These are phyloP conservation scores for Dipodomys ordii DNA, from an alignment of 2,113 vertebrate genomes.

Conservation along the genomic window DNA sequence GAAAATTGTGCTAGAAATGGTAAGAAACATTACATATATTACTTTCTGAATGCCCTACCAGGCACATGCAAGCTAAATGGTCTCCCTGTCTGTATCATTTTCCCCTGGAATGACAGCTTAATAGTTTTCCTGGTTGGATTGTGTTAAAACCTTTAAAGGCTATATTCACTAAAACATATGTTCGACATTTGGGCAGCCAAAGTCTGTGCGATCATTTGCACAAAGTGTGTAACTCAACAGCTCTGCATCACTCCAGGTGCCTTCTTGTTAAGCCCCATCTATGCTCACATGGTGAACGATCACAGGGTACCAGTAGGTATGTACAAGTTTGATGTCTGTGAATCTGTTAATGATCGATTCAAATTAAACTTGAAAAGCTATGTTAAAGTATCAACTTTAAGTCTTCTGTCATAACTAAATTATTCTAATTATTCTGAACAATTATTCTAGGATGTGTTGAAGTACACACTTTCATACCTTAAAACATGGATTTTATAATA, in stretches of 20 bases:
- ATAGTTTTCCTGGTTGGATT: slow-evolving; percentile 73
- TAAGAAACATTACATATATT: slow-evolving; percentile 9
- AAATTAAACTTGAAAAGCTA: neutral
- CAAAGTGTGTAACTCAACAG: neutral
- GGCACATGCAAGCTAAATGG: slow-evolving; percentile 40
- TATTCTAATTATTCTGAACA: neutral
- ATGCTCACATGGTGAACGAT: neutral
- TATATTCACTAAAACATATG: slow-evolving; percentile 79
- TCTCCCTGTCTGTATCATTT: slow-evolving; percentile 69
- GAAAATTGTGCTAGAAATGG: slow-evolving; percentile 24
- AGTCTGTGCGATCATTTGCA: slow-evolving; percentile 55
- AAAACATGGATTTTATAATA: slow-evolving; percentile 41
- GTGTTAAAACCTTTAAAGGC: slow-evolving; percentile 77
- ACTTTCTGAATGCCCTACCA: slow-evolving; percentile 48
- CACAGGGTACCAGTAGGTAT: neutral
- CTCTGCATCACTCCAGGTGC: neutral
- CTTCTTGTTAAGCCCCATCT: slow-evolving; percentile 47
- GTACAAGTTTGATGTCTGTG: neutral
- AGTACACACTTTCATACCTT: neutral
- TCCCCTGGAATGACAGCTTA: slow-evolving; percentile 72
- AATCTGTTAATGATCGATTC: neutral
- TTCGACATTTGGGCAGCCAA: slow-evolving; percentile 66
- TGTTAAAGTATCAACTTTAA: slow-evolving; percentile 51
- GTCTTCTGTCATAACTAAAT: slow-evolving; percentile 1
- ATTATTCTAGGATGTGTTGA: neutral